Evolutionary conservation across 2,113 vertebrate species (phyloP).

Genomic region (Anarhynchus alexandrinus): DNA sequence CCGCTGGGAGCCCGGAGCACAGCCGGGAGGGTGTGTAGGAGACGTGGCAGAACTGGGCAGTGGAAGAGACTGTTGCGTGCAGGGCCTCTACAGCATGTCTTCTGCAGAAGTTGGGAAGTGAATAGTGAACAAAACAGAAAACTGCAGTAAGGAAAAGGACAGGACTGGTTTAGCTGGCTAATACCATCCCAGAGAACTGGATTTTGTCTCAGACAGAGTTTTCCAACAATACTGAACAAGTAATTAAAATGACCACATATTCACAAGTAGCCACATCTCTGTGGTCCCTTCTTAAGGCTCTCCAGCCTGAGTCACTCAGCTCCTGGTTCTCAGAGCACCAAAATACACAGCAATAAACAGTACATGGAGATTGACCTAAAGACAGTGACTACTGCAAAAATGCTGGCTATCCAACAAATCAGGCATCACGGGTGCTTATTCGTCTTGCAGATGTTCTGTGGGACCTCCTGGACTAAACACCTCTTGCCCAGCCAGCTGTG

Average conservation of each 20-base stretch:
- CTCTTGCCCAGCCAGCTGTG: background rate
- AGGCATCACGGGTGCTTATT: background rate
- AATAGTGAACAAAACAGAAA: background rate
- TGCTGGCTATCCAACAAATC: background rate
- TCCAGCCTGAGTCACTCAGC: background rate
- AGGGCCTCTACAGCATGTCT: background rate
- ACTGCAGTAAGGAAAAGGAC: background rate
- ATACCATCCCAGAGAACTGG: background rate
- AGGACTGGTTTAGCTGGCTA: background rate
- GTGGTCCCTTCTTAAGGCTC: background rate
- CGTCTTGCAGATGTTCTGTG: background rate
- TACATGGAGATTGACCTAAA: background rate
- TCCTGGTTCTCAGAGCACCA: background rate
- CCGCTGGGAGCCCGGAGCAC: background rate
- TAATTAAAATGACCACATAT: background rate
- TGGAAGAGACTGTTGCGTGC: background rate
- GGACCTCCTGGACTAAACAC: background rate
- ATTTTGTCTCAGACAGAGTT: background rate
- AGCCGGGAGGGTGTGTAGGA: background rate
- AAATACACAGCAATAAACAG: background rate
- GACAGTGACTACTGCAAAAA: background rate
- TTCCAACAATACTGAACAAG: background rate
- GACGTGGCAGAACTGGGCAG: rapidly evolving
- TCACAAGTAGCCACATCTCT: background rate
- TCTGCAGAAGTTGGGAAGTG: background rate